phyloP scores from a whole-genome alignment of 2,797 vertebrate genomes.

The Mormyrus proboscirostris region DNA sequence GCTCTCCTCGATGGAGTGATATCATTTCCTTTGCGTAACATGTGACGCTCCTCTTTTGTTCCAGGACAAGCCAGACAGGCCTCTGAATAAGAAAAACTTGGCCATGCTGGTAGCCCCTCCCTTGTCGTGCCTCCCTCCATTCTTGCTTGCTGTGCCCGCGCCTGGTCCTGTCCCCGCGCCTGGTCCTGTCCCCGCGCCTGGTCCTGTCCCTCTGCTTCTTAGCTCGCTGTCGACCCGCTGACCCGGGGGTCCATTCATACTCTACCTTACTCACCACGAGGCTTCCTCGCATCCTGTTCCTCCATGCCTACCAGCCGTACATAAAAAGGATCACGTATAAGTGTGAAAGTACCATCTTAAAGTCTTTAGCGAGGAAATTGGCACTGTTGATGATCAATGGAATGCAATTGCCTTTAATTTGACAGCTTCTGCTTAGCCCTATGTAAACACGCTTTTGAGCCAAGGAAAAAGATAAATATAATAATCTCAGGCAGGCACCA shows the following conservation, averaged over 20 bases:
- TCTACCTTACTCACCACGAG: background rate
- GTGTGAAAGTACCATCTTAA: background rate
- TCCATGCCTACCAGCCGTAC: background rate
- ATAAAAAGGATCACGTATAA: background rate
- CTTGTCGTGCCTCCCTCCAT: slow-evolving; percentile 59
- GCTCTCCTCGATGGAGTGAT: slow-evolving; percentile 30
- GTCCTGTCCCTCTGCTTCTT: slow-evolving; percentile 38
- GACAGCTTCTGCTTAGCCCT: background rate
- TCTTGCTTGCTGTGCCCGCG: slow-evolving; percentile 54
- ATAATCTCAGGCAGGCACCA: background rate
- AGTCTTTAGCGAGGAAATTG: background rate
- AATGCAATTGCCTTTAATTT: background rate
- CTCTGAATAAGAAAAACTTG: slow-evolving; percentile 85
- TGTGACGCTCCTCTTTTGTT: slow-evolving; percentile 62
- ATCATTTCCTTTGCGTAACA: slow-evolving; percentile 38
- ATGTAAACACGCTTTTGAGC: background rate
- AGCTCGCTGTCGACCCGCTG: slow-evolving; percentile 34
- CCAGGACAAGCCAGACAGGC: slow-evolving; percentile 85
- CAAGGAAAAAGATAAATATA: background rate
- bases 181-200: slow-evolving; percentile 38
- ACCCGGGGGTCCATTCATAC: slow-evolving; percentile 39
- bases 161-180: slow-evolving; percentile 38
- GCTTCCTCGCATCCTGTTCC: background rate
- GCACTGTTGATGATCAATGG: background rate
- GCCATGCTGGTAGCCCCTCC: slow-evolving; percentile 82